Percentiles rank a stretch among this genome's conserved stretches.
phyloP scores from a whole-genome alignment of 1,140 invertebrate genomes.

The Argopecten irradians region DNA sequence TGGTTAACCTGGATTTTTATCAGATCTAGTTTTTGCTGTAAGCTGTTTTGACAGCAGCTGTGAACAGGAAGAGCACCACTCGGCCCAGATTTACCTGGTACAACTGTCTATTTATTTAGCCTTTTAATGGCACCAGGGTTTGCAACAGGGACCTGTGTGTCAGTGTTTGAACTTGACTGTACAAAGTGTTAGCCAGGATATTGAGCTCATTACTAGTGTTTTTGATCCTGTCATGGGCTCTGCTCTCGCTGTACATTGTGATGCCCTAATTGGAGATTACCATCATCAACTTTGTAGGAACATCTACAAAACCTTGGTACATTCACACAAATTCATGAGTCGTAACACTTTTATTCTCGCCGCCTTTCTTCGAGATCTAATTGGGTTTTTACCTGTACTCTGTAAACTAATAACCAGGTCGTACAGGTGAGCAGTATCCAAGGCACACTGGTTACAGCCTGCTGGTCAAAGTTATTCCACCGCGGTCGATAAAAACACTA shows the following conservation, averaged over 20 bases:
- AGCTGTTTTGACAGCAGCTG: not conserved
- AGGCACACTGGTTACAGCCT: not conserved
- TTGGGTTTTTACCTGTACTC: not conserved
- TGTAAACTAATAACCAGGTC: not conserved
- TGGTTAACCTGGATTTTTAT: not conserved
- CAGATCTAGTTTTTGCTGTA: not conserved
- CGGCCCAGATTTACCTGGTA: not conserved
- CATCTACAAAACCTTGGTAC: not conserved
- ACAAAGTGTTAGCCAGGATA: not conserved
- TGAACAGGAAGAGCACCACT: not conserved
- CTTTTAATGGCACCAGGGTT: not conserved
- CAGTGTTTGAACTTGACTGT: not conserved
- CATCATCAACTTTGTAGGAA: not conserved
- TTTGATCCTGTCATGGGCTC: not conserved
- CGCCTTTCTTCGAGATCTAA: not conserved
- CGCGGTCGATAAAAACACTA: not conserved
- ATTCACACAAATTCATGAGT: conserved; percentile 16
- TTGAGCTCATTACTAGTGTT: not conserved
- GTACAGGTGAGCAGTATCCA: not conserved
- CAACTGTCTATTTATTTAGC: not conserved
- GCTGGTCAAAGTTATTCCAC: not conserved
- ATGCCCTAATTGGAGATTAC: not conserved
- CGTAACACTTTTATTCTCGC: not conserved
- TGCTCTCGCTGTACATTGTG: not conserved
- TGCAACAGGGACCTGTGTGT: not conserved